Evolutionary conservation across 2,888 invertebrate species (phyloP).

Genomic region (Notodonta ziczac): DNA sequence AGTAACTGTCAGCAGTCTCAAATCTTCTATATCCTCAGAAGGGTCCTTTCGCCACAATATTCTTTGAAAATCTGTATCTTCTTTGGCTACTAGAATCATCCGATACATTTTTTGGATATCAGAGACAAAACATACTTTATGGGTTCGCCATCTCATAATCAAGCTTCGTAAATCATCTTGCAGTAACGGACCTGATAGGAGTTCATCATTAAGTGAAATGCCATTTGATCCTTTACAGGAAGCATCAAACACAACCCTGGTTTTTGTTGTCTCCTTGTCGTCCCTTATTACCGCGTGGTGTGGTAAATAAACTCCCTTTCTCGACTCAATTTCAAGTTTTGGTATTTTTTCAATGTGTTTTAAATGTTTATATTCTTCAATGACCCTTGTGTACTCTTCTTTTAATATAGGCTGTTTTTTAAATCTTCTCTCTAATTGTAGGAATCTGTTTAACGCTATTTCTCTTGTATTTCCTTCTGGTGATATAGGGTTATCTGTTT

Average conservation of each 20-base stretch:
- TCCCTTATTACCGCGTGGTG: slow-evolving; percentile 40
- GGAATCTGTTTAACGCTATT: background rate
- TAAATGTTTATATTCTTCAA: slow-evolving; percentile 29
- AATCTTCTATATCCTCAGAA: background rate
- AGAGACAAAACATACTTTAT: slow-evolving; percentile 31
- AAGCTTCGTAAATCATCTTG: slow-evolving; percentile 34
- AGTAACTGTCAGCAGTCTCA: background rate
- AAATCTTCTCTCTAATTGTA: slow-evolving; percentile 12
- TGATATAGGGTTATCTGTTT: slow-evolving; percentile 9
- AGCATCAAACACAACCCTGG: slow-evolving; percentile 32
- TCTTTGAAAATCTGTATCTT: slow-evolving; percentile 20
- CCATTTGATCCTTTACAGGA: slow-evolving; percentile 10
- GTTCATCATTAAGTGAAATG: slow-evolving; percentile 33
- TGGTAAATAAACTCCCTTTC: slow-evolving; percentile 40
- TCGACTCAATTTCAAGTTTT: slow-evolving; percentile 19
- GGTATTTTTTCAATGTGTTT: slow-evolving; percentile 35
- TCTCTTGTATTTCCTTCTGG: background rate
- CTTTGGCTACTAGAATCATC: slow-evolving; percentile 26
- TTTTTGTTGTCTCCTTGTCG: slow-evolving; percentile 34
- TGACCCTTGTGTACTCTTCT: slow-evolving; percentile 23
- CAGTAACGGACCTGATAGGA: slow-evolving; percentile 33
- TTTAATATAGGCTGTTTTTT: slow-evolving; percentile 15
- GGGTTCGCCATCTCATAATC: slow-evolving; percentile 35
- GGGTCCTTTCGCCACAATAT: background rate
- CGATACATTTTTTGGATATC: slow-evolving; percentile 46